Evolutionary conservation across 2,888 invertebrate genomes (phyloP).

Genomic region (Sarcophaga carnaria): DNA sequence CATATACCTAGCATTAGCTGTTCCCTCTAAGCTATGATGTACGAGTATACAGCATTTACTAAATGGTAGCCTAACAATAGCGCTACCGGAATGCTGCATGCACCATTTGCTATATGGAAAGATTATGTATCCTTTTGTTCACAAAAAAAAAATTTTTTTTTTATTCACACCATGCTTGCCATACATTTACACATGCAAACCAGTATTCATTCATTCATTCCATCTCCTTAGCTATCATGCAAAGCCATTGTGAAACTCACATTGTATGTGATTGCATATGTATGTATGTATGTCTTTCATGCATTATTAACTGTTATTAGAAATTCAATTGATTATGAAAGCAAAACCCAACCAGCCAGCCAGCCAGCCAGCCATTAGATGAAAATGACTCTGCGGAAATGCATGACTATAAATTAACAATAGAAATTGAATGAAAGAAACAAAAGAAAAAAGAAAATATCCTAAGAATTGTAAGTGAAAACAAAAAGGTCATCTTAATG

Average conservation of each 20-base stretch:
- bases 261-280: background rate
- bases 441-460: conserved; percentile 24
- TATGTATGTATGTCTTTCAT: conserved; percentile 17
- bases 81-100: conserved; percentile 34
- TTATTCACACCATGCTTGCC: background rate
- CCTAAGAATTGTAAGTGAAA: conserved; percentile 39
- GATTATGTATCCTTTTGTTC: conserved; percentile 59
- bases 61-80: conserved; percentile 14
- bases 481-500: conserved; percentile 46
- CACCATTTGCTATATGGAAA: conserved; percentile 25
- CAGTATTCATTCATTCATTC: background rate
- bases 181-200: no score
- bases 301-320: conserved; percentile 47
- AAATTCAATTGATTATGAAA: conserved; percentile 57
- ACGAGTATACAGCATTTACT: background rate
- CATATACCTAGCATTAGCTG: background rate
- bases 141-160: background rate
- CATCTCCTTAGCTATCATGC: background rate
- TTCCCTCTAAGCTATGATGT: background rate
- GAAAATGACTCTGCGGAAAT: conserved; percentile 55
- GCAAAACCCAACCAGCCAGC: background rate
- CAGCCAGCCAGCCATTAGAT: background rate
- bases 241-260: background rate
- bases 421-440: conserved; percentile 1
- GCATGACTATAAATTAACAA: conserved; percentile 54